Percentiles rank a stretch among this genome's conserved stretches.
Evolutionary conservation across 2,888 invertebrate species (phyloP).

Genomic region (Heliconius charithonia): DNA sequence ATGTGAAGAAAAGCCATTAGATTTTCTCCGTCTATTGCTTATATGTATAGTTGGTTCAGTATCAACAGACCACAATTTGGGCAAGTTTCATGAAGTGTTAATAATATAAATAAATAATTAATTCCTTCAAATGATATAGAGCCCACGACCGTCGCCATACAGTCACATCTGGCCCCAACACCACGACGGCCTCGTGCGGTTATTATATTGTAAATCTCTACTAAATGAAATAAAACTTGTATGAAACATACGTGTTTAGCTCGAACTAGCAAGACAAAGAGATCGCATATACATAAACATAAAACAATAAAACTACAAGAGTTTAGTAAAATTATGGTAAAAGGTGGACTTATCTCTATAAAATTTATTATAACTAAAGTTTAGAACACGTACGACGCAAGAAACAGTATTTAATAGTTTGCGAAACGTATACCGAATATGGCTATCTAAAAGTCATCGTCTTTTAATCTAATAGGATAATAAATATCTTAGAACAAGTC

Average conservation of each 20-base stretch:
- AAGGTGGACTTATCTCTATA: background rate
- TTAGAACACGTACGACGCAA: conserved; percentile 3
- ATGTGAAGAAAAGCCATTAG: too few relatives aligned
- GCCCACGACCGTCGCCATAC: too few relatives aligned
- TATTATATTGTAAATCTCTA: background rate
- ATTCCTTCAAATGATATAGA: too few relatives aligned
- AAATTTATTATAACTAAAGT: background rate
- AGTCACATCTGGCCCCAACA: too few relatives aligned
- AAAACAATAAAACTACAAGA: background rate
- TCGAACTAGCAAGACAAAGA: background rate
- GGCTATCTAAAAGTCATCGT: background rate
- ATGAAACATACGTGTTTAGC: background rate
- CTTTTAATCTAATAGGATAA: background rate
- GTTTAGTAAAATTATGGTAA: background rate
- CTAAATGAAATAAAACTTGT: background rate
- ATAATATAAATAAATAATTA: too few relatives aligned
- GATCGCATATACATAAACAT: background rate
- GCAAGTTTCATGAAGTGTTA: too few relatives aligned
- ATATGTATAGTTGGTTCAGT: too few relatives aligned
- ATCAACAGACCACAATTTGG: too few relatives aligned
- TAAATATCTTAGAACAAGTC: background rate
- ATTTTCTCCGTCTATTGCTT: too few relatives aligned
- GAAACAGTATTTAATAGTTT: background rate
- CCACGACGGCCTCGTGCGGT: background rate
- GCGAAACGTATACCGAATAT: background rate